phyloP scores from a whole-genome alignment of 2,797 vertebrate species.

The Sardinella longiceps region DNA sequence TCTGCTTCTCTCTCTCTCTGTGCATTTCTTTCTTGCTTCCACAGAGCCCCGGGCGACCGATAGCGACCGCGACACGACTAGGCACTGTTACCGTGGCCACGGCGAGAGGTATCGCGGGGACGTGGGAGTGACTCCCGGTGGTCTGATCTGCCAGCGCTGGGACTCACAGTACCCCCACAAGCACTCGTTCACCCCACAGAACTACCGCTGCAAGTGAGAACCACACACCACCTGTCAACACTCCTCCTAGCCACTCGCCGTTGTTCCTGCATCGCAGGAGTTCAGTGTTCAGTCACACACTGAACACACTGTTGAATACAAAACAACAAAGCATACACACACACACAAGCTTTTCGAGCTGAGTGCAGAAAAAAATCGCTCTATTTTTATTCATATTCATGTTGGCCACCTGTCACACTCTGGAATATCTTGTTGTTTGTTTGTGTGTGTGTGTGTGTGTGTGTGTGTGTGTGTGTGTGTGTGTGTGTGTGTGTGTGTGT shows the following conservation, averaged over 20 bases:
- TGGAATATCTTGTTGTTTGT: neutral
- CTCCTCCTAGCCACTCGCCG: neutral
- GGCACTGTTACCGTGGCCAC: conserved; percentile 80
- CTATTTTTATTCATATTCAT: neutral
- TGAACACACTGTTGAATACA: neutral
- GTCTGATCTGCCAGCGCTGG: conserved; percentile 90
- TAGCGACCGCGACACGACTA: conserved; percentile 74
- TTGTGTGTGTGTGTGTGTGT: neutral
- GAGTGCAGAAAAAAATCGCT: neutral
- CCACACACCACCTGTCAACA: conserved; percentile 17
- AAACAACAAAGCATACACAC: neutral
- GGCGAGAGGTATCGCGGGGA: conserved; percentile 89
- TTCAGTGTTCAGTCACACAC: neutral
- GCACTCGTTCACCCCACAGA: conserved; percentile 88
- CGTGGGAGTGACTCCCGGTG: conserved; percentile 80
- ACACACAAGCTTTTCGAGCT: too few species aligned
- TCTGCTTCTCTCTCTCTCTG: conserved; percentile 24
- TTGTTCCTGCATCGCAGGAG: neutral
- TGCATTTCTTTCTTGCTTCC: conserved; percentile 22
- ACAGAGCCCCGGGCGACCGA: conserved; percentile 70
- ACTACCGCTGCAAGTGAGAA: conserved; percentile 98
- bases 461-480: neutral
- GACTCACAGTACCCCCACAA: conserved; percentile 92
- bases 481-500: conserved; percentile 26
- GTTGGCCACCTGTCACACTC: neutral